phyloP scores from a whole-genome alignment of 1,140 invertebrate species.

The Bombus breviceps region DNA sequence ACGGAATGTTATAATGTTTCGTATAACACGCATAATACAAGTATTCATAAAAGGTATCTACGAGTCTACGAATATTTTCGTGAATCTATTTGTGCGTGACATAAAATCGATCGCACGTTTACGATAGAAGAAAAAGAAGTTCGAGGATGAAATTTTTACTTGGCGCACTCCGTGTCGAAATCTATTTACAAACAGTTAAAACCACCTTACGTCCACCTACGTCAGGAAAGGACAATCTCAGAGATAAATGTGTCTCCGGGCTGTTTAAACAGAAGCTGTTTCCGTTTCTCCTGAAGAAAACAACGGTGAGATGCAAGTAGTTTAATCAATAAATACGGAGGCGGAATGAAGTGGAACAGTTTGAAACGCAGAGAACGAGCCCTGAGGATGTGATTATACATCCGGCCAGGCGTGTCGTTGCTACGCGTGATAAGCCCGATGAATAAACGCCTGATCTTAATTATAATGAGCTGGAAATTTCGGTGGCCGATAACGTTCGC shows the following conservation, averaged over 20 bases:
- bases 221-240: background rate
- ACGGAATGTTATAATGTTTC: no score
- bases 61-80: no score
- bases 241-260: background rate
- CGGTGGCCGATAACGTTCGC: background rate
- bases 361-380: conserved; percentile 15
- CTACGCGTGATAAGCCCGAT: conserved; percentile 22
- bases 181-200: background rate
- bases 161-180: background rate
- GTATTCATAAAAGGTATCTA: no score
- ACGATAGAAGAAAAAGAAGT: background rate
- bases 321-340: conserved; percentile 22
- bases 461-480: conserved; percentile 10
- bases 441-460: conserved; percentile 8
- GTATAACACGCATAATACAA: no score
- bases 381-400: conserved; percentile 25
- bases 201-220: background rate
- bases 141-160: background rate
- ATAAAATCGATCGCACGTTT: no score
- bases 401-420: conserved; percentile 38
- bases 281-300: conserved; percentile 2
- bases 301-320: background rate
- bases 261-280: background rate
- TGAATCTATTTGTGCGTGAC: no score
- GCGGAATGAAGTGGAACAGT: conserved; percentile 7